phyloP scores from a whole-genome alignment of 2,888 invertebrate genomes.

The Mechanitis messenoides region DNA sequence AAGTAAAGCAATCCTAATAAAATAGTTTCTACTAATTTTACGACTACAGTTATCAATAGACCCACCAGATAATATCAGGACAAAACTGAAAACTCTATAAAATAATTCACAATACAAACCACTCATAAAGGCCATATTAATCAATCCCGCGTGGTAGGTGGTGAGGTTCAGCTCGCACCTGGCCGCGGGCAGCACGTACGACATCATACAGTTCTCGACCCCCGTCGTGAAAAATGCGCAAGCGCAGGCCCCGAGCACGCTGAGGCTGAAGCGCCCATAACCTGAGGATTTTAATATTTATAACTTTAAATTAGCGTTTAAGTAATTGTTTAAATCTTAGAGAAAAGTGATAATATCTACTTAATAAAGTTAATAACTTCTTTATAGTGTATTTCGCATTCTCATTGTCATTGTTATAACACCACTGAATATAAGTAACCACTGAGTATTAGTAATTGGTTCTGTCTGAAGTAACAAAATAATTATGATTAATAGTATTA shows the following conservation, averaged over 20 bases:
- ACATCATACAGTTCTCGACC: slow-evolving; percentile 80
- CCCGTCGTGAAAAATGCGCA: slow-evolving; percentile 79
- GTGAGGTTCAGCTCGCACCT: slow-evolving; percentile 81
- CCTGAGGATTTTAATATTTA: slow-evolving; percentile 57
- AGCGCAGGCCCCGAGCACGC: slow-evolving; percentile 79
- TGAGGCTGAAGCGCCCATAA: slow-evolving; percentile 82
- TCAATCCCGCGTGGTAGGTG: slow-evolving; percentile 80
- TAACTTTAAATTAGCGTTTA: neutral
- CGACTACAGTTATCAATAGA: too few relatives aligned
- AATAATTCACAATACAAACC: slow-evolving; percentile 62
- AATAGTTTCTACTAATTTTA: too few relatives aligned
- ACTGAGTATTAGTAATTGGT: too few relatives aligned
- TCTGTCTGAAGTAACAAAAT: too few relatives aligned
- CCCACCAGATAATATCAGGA: too few relatives aligned
- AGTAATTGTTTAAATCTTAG: neutral
- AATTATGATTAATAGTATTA: too few relatives aligned
- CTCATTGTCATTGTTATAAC: too few relatives aligned
- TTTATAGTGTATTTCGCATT: too few relatives aligned
- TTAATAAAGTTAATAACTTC: too few relatives aligned
- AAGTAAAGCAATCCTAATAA: too few relatives aligned
- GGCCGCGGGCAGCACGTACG: slow-evolving; percentile 84
- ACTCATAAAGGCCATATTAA: slow-evolving; percentile 83
- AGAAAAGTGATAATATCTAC: neutral
- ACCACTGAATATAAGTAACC: too few relatives aligned
- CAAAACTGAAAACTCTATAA: too few relatives aligned